Percentiles rank a stretch among this genome's conserved stretches.
phyloP scores from a whole-genome alignment of 2,113 vertebrate genomes.

The Ophiodon elongatus region DNA sequence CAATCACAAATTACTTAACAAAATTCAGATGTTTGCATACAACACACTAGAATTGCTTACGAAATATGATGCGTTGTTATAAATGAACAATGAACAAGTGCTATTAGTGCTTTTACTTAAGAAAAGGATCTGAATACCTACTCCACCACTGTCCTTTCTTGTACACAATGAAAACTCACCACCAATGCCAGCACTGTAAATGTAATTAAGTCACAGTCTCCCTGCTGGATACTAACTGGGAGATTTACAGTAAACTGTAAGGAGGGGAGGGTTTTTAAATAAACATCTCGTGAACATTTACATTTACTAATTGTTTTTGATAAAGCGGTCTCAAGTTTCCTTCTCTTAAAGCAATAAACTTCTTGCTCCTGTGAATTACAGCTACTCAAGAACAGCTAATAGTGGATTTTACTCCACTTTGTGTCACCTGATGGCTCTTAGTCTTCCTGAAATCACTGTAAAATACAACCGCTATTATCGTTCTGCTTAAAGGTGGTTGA shows the following conservation, averaged over 20 bases:
- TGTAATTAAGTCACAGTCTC: constrained; percentile 21
- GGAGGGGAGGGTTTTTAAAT: constrained; percentile 20
- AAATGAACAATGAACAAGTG: background rate
- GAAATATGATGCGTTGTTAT: background rate
- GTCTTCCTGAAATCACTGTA: constrained; percentile 15
- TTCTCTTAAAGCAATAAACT: constrained; percentile 2
- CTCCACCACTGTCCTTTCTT: background rate
- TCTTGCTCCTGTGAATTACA: constrained; percentile 21
- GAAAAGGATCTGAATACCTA: background rate
- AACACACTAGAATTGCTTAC: background rate
- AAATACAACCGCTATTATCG: constrained; percentile 27
- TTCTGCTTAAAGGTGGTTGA: background rate
- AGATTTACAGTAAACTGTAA: constrained; percentile 38
- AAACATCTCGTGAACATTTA: constrained; percentile 33
- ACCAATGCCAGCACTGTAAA: background rate
- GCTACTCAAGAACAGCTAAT: constrained; percentile 10
- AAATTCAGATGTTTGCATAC: background rate
- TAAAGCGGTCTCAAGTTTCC: background rate
- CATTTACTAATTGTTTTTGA: background rate
- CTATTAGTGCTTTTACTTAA: background rate
- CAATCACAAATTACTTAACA: too few relatives aligned
- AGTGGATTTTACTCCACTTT: constrained; percentile 19
- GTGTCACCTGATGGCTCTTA: constrained; percentile 4
- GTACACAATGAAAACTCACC: constrained; percentile 5
- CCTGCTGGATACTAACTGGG: constrained; percentile 5